These are phyloP conservation scores for Microchirus variegatus DNA, from an alignment of 2,797 vertebrate genomes.

Conservation along the genomic window DNA sequence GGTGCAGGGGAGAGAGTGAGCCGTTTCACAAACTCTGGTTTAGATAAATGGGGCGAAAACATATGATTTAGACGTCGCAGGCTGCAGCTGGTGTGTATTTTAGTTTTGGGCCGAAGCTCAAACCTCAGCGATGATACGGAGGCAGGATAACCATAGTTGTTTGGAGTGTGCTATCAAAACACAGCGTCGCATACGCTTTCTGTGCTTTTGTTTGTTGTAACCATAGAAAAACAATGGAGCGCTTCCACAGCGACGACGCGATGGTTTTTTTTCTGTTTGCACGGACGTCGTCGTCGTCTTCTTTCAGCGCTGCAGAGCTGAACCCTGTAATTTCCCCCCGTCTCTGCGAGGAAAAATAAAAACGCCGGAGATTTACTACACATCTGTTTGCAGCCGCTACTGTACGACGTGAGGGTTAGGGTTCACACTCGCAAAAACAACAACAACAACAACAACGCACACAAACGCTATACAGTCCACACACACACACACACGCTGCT, in stretches of 20 bases:
- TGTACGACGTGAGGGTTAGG: background rate
- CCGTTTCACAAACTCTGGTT: too few species aligned
- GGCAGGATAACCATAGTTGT: constrained; percentile 8
- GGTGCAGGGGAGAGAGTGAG: too few species aligned
- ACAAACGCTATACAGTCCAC: constrained; percentile 18
- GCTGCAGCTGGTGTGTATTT: too few species aligned
- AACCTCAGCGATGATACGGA: background rate
- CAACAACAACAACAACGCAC: too few species aligned
- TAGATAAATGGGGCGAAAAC: too few species aligned
- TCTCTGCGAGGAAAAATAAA: constrained; percentile 32
- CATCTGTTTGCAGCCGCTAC: constrained; percentile 36
- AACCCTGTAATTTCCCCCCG: constrained; percentile 42
- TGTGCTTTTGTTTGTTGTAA: constrained; percentile 28
- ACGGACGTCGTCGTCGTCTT: background rate
- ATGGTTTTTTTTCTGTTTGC: constrained; percentile 19
- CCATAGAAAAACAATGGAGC: constrained; percentile 24
- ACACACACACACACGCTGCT: constrained; percentile 29
- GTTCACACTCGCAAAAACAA: constrained; percentile 9
- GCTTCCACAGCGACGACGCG: background rate
- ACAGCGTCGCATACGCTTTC: background rate
- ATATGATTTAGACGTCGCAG: too few species aligned
- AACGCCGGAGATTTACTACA: constrained; percentile 42
- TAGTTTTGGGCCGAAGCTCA: too few species aligned
- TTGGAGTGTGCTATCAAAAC: constrained; percentile 32
- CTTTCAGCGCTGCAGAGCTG: constrained; percentile 17